phyloP scores from a whole-genome alignment of 2,797 vertebrate genomes.

The Argyrosomus regius region DNA sequence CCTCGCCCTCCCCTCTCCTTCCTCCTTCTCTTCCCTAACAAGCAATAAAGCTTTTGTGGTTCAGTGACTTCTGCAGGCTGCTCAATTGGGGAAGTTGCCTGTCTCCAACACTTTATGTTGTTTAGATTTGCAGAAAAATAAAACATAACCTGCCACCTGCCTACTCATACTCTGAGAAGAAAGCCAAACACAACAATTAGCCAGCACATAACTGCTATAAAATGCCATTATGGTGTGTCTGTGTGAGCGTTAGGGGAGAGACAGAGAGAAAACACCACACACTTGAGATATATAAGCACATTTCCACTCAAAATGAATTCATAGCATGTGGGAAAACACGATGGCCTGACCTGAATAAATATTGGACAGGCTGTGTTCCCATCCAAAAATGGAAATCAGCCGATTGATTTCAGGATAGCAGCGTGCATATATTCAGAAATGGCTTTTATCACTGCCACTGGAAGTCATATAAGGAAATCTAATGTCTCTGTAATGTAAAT shows the following conservation, averaged over 20 bases:
- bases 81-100: constrained; percentile 66
- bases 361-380: constrained; percentile 49
- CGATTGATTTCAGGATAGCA: constrained; percentile 72
- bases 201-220: constrained; percentile 55
- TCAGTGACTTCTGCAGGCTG: constrained; percentile 58
- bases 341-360: constrained; percentile 73
- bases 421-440: constrained; percentile 58
- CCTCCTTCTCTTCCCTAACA: constrained; percentile 57
- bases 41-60: constrained; percentile 73
- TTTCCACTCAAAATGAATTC: constrained; percentile 72
- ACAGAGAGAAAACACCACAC: constrained; percentile 36
- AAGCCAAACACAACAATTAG: constrained; percentile 76
- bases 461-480: constrained; percentile 66
- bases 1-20: constrained; percentile 1
- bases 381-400: constrained; percentile 75
- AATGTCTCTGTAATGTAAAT: constrained; percentile 78
- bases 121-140: constrained; percentile 73
- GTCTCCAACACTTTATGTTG: constrained; percentile 72
- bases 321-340: constrained; percentile 65
- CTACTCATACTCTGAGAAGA: constrained; percentile 44
- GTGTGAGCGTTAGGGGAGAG: constrained; percentile 18
- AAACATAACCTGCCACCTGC: constrained; percentile 73
- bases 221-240: constrained; percentile 54
- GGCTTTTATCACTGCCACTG: constrained; percentile 64
- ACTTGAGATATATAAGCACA: constrained; percentile 59